These are phyloP conservation scores for Ceratina calcarata DNA, from an alignment of 1,140 invertebrate species.

Conservation along the genomic window DNA sequence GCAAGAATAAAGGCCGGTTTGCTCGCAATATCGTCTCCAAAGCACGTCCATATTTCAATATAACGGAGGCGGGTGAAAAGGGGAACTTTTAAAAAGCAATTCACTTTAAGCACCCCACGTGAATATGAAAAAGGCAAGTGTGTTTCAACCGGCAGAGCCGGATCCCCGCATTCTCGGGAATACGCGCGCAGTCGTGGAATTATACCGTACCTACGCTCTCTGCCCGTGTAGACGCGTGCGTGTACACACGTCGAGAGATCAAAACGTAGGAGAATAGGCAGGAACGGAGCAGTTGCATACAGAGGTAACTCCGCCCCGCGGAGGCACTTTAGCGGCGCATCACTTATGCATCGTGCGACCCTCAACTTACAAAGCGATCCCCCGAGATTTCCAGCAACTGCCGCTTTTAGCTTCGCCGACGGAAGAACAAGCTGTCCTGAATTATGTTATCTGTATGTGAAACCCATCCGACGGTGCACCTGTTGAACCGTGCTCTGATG, in stretches of 20 bases:
- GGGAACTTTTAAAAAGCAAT: conserved; percentile 45
- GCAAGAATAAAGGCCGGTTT: conserved; percentile 28
- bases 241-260: conserved; percentile 53
- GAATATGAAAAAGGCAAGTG: conserved; percentile 45
- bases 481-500: conserved; percentile 72
- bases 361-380: conserved; percentile 77
- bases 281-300: conserved; percentile 68
- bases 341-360: conserved; percentile 77
- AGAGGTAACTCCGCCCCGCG: conserved; percentile 57
- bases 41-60: conserved; percentile 43
- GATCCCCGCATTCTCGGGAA: conserved; percentile 17
- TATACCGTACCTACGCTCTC: neutral
- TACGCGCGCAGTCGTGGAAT: conserved; percentile 37
- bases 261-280: conserved; percentile 67
- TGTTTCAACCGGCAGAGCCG: conserved; percentile 11
- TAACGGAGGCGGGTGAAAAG: neutral
- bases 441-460: conserved; percentile 60
- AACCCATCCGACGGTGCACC: conserved; percentile 66
- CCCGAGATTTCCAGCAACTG: conserved; percentile 70
- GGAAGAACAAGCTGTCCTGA: conserved; percentile 68
- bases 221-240: neutral
- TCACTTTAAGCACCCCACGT: conserved; percentile 40
- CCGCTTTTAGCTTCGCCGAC: conserved; percentile 65
- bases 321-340: conserved; percentile 74
- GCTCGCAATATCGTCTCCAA: conserved; percentile 28